Percentiles rank a stretch among this genome's conserved stretches.
phyloP scores from a whole-genome alignment of 2,888 invertebrate genomes.

The Eubasilissa splendida region DNA sequence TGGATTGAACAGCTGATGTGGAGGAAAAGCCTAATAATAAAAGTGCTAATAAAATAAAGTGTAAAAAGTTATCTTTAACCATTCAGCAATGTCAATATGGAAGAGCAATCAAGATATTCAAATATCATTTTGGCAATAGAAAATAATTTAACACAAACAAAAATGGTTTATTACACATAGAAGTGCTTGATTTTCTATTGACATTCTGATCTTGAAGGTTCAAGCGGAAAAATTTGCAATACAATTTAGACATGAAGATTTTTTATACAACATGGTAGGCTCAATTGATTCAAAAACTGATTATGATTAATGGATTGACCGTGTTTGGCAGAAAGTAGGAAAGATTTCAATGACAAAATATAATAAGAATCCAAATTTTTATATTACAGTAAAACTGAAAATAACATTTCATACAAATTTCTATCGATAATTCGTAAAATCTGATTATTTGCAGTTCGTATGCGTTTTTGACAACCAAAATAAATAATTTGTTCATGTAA shows the following conservation, averaged over 20 bases:
- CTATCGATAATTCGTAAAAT: too few species aligned
- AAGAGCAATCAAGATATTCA: neutral
- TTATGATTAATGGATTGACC: too few species aligned
- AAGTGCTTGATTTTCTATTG: slow-evolving; percentile 1
- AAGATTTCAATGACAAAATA: too few species aligned
- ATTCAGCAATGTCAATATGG: slow-evolving; percentile 18
- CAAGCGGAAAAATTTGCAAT: slow-evolving; percentile 38
- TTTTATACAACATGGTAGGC: slow-evolving; percentile 30
- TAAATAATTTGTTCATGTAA: too few species aligned
- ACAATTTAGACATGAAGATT: slow-evolving; percentile 14
- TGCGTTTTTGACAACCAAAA: too few species aligned
- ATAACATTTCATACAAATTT: too few species aligned
- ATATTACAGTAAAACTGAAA: too few species aligned
- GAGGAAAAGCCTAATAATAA: too few species aligned
- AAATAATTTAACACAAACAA: slow-evolving; percentile 14
- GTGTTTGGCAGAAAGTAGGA: too few species aligned
- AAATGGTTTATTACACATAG: slow-evolving; percentile 15
- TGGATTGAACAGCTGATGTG: too few species aligned
- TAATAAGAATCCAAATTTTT: too few species aligned
- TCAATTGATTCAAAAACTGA: slow-evolving; percentile 28
- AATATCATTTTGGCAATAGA: slow-evolving; percentile 3
- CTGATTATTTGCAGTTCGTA: too few species aligned
- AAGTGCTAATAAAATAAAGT: slow-evolving; percentile 23
- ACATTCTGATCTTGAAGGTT: slow-evolving; percentile 13
- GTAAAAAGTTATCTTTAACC: slow-evolving; percentile 28